Base-by-base conservation (phyloP, 2,797 vertebrate genomes). In the Protonibea diacanthus region DNA sequence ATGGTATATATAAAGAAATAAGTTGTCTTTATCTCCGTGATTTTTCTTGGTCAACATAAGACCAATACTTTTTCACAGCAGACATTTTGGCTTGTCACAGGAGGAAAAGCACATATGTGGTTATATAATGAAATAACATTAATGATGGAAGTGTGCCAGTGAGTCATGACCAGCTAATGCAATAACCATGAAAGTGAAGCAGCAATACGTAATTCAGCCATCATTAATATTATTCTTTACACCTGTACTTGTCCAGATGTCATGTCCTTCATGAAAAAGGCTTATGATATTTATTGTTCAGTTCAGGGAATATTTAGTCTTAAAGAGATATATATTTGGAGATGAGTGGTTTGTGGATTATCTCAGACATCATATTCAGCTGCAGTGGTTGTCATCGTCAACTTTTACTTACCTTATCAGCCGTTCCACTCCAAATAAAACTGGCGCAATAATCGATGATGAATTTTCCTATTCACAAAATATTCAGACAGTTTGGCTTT, bases 321-420 rank as follows among this genome's bases (percentile, higher is more conserved):
- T 15, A 21, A 42, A 42, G 12, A 38, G 8, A 38, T 17, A 2
- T 33, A 40, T 23, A 56, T 67, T 59, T 40, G 17, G 13, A 27
- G 27, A 6, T 56, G 12, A 51, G 21, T 72, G 20, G 58, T 73
- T 63, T 59, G 40, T 49, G 13, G 38, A 67, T 55, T 62, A 55
- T 60, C 56, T 64, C 47, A 44, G 18, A 14, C 25, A 45, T 44
- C 20, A 48, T 21, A 33, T 62, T 56, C 65, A 48, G 29, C 29
- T 80, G 33, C 69, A 25, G 21, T 57, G 38, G 55, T 59, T 52
- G 25, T 2, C 48, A 45, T 76, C 60, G 55, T 23, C 3, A 60
- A 17, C 3, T 11, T 11, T 29, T 6, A 48, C n/a, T 57, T 25
- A 38, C 8, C 3, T 1, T 56, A 14, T 60, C 15, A 45, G n/a